Percentiles rank a stretch among this genome's conserved stretches.
phyloP scores from a whole-genome alignment of 2,113 vertebrate species.

The Dolichotis patagonum region DNA sequence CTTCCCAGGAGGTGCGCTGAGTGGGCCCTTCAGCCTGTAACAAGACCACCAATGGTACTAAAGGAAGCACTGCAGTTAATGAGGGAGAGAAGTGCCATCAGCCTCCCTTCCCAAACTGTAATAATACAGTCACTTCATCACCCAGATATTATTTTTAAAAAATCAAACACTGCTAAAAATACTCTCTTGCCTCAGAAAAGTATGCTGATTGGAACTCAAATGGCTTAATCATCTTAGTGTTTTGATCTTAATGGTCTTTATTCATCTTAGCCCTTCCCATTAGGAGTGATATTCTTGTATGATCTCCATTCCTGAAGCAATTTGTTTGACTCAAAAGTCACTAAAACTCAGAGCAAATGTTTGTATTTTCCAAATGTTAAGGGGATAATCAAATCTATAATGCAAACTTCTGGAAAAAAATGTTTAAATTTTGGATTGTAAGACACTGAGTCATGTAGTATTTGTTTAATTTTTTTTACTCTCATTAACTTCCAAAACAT shows the following conservation, averaged over 20 bases:
- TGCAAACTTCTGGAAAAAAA: conserved; percentile 36
- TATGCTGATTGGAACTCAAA: conserved; percentile 56
- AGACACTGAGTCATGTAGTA: neutral
- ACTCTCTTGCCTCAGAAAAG: conserved; percentile 59
- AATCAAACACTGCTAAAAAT: conserved; percentile 49
- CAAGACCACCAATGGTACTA: conserved; percentile 55
- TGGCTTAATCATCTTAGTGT: conserved; percentile 51
- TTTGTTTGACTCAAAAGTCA: conserved; percentile 70
- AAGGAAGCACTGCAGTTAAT: conserved; percentile 50
- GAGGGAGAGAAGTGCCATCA: conserved; percentile 41
- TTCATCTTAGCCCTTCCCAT: conserved; percentile 51
- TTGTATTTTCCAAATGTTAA: conserved; percentile 54
- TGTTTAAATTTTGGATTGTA: neutral
- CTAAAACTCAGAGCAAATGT: conserved; percentile 25
- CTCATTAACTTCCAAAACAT: neutral
- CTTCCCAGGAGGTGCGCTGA: neutral
- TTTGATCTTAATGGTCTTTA: conserved; percentile 69
- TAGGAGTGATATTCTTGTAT: conserved; percentile 54
- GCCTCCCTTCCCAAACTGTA: neutral
- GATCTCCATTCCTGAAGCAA: conserved; percentile 28
- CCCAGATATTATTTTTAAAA: neutral
- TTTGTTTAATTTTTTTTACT: conserved; percentile 22
- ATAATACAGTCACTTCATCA: conserved; percentile 49
- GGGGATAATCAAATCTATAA: conserved; percentile 54
- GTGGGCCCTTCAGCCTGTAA: conserved; percentile 66